Evolutionary conservation across 2,113 vertebrate genomes (phyloP), one percentile per base, ranked within the genome.

Genomic region (Lampris megalopsis): DNA sequence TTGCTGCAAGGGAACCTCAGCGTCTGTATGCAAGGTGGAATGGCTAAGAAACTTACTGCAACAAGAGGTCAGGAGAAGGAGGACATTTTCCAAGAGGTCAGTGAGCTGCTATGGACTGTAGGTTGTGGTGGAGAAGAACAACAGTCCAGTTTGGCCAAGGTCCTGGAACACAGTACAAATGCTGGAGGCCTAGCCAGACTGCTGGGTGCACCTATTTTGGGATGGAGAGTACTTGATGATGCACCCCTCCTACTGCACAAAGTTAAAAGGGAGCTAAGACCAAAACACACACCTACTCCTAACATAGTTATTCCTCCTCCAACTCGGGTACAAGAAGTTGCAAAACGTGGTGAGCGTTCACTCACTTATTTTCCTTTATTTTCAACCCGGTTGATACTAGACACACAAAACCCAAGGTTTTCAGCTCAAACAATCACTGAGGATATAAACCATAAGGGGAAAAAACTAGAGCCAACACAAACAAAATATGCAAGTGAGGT

Each of bases 181-280:
- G 80, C 89, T 0, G 63, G 2, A 4, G 58, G 37, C 35, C 76
- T 93, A 71, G 79, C 82, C 2, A 73, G 0, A 59, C 40, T 91
- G 52, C 86, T 94, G 0, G 75, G 88, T 9, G 75, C 78, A n/a
- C 63, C 85, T 5, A 75, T 89, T 68, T 35, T 77, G 53, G 89
- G 86, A 37, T 94, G 89, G 87, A 88, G 86, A 70, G 74, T 90
- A 64, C 73, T 93, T 40, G 68, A 79, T 52, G 68, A 5, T 1
- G 9, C 41, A 13, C 3, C 53, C 76, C 52, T 62, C 1, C 35
- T 8, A 41, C 61, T 2, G 64, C 37, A 6, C 66, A 68, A 66
- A 36, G 64, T 64, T 10, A 77, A 73, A 49, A 40, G 7, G 54
- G 73, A 69, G 1, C 13, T 0, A 0, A 71, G 69, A 43, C 61